Conservation (phyloP, 2,888 invertebrate genomes). For the Ophioninae sp. region DNA sequence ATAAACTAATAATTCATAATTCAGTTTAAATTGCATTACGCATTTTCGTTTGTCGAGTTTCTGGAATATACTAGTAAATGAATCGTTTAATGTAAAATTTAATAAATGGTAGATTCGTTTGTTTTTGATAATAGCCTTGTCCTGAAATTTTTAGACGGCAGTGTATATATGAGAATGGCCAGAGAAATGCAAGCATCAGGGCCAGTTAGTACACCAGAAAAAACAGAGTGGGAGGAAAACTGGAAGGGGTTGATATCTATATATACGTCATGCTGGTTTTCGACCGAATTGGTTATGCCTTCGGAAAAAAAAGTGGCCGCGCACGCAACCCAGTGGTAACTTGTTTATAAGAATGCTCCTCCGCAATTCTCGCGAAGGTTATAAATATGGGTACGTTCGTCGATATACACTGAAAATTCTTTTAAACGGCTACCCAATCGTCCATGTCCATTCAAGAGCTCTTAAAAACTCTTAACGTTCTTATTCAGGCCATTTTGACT, state of each 20-base stretch:
- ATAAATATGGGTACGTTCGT: slow-evolving; percentile 27
- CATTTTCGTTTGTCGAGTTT: too few species aligned
- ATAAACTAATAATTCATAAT: too few species aligned
- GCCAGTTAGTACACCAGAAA: background rate
- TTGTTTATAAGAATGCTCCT: slow-evolving; percentile 50
- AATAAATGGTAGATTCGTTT: too few species aligned
- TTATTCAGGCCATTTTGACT: too few species aligned
- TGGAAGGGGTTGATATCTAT: slow-evolving; percentile 12
- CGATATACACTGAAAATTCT: background rate
- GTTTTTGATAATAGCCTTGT: too few species aligned
- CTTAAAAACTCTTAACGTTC: too few species aligned
- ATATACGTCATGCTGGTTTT: slow-evolving; percentile 36
- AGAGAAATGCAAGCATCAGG: too few species aligned
- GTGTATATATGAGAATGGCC: too few species aligned
- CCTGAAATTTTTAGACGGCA: too few species aligned
- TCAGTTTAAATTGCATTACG: too few species aligned
- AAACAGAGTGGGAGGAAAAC: slow-evolving; percentile 1
- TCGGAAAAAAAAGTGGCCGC: slow-evolving; percentile 38
- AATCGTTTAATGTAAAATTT: too few species aligned
- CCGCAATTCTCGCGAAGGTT: slow-evolving; percentile 51
- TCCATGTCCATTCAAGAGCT: background rate
- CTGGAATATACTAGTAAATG: too few species aligned
- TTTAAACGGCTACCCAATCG: background rate
- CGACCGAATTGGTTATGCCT: slow-evolving; percentile 51
- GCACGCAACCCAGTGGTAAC: slow-evolving; percentile 53